Evolutionary conservation across 2,113 vertebrate species (phyloP).

Genomic region (Microcebus tavaratra): DNA sequence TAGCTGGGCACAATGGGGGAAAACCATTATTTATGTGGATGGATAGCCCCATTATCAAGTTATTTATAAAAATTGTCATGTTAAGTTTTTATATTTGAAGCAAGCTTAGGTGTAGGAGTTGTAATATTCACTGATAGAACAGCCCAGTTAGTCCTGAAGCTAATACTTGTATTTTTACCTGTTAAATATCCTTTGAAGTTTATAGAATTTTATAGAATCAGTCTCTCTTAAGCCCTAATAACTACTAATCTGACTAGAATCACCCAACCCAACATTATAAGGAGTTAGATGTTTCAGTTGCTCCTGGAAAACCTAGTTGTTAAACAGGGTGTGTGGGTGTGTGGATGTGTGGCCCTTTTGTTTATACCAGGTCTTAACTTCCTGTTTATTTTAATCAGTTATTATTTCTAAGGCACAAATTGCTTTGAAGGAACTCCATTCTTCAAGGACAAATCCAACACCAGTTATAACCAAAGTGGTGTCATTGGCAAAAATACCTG

Average conservation of each 20-base stretch:
- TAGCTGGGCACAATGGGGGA: too few species aligned
- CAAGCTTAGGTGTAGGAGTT: neutral
- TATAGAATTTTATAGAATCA: slow-evolving; percentile 51
- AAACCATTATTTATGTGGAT: neutral
- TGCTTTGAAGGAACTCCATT: slow-evolving; percentile 78
- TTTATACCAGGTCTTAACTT: slow-evolving; percentile 59
- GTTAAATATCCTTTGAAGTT: slow-evolving; percentile 45
- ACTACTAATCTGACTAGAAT: slow-evolving; percentile 40
- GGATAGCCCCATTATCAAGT: neutral
- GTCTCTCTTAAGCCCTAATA: neutral
- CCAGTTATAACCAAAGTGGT: slow-evolving; percentile 95
- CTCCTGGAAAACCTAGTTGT: slow-evolving; percentile 41
- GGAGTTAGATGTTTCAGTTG: slow-evolving; percentile 31
- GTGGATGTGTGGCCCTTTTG: neutral
- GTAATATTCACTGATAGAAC: slow-evolving; percentile 17
- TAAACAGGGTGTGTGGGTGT: neutral
- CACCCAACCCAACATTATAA: neutral
- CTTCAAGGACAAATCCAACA: slow-evolving; percentile 86
- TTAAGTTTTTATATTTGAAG: slow-evolving; percentile 49
- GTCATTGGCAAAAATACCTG: slow-evolving; percentile 90
- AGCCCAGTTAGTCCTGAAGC: neutral
- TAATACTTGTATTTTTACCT: slow-evolving; percentile 35
- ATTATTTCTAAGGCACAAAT: slow-evolving; percentile 82
- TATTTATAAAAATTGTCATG: slow-evolving; percentile 15
- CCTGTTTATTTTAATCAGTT: slow-evolving; percentile 80